These are phyloP conservation scores for Littorina saxatilis DNA, from an alignment of 1,140 invertebrate genomes.

Conservation along the genomic window DNA sequence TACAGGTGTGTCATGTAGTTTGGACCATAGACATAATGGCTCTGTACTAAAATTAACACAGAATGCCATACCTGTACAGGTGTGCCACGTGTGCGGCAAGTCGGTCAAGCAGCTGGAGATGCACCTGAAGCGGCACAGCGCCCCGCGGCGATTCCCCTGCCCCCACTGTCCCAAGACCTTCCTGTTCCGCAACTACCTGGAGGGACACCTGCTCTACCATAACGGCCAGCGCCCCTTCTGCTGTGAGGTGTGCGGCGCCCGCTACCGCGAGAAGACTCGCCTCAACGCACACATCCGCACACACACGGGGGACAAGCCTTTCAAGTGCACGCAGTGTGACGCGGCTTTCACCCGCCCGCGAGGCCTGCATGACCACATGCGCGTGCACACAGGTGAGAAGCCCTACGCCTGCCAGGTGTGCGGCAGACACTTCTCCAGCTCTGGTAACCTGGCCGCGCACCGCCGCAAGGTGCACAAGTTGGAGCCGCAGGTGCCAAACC, in stretches of 20 bases:
- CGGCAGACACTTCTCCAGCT: neutral
- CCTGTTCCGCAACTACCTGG: neutral
- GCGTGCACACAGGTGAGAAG: too few relatives aligned
- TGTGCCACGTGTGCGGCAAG: constrained; percentile 21
- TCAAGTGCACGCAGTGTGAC: constrained; percentile 23
- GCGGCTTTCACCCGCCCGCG: neutral
- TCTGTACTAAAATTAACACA: too few relatives aligned
- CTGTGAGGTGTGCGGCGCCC: neutral
- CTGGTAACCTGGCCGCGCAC: constrained; percentile 14
- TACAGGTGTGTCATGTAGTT: too few relatives aligned
- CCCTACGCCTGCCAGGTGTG: constrained; percentile 8
- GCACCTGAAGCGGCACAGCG: neutral
- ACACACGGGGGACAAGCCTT: too few relatives aligned
- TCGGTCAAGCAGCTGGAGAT: constrained; percentile 16
- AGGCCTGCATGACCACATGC: constrained; percentile 13
- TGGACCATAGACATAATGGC: too few relatives aligned
- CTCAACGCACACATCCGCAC: constrained; percentile 24
- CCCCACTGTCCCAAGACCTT: constrained; percentile 5
- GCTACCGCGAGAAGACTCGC: neutral
- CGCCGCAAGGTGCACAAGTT: neutral
- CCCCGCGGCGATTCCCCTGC: neutral
- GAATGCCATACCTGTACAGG: too few relatives aligned
- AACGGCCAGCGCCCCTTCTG: neutral
- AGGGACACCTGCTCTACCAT: constrained; percentile 11
- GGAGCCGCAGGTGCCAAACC: neutral